Conservation (phyloP, 2,113 vertebrate genomes). For the Micronycteris hirsuta region DNA sequence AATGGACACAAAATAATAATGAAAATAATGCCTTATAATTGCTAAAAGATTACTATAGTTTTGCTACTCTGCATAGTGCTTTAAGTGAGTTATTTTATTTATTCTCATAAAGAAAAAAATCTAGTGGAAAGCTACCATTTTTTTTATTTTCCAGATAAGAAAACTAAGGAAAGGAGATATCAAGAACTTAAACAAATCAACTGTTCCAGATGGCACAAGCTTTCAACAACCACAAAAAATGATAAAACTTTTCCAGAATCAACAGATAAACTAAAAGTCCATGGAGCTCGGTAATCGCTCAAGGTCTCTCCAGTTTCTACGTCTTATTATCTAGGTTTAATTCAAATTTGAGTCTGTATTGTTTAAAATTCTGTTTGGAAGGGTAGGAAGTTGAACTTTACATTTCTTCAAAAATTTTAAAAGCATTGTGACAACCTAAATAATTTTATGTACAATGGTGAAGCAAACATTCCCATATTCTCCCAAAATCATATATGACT, state of each 20-base stretch:
- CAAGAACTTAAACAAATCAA: not conserved
- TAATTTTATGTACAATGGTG: not conserved
- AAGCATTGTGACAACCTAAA: not conserved
- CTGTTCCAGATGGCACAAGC: not conserved
- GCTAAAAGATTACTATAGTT: not conserved
- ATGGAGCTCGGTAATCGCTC: not conserved
- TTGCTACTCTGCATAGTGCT: not conserved
- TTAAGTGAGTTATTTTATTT: not conserved
- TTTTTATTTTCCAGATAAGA: not conserved
- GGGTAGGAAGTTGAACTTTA: not conserved
- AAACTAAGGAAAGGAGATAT: not conserved
- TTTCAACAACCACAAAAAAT: not conserved
- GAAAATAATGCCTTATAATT: not conserved
- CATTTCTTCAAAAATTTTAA: not conserved
- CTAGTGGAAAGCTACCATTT: not conserved
- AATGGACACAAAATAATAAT: not conserved
- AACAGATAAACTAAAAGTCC: not conserved
- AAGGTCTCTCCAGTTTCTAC: not conserved
- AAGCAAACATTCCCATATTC: not conserved
- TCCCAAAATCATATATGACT: not conserved
- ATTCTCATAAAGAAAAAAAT: not conserved
- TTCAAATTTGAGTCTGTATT: not conserved
- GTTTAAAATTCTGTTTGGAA: not conserved
- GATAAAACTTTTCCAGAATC: not conserved
- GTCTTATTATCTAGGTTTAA: not conserved